Evolutionary conservation across 2,888 invertebrate genomes (phyloP).

Genomic region (Eurytoma adleriae): DNA sequence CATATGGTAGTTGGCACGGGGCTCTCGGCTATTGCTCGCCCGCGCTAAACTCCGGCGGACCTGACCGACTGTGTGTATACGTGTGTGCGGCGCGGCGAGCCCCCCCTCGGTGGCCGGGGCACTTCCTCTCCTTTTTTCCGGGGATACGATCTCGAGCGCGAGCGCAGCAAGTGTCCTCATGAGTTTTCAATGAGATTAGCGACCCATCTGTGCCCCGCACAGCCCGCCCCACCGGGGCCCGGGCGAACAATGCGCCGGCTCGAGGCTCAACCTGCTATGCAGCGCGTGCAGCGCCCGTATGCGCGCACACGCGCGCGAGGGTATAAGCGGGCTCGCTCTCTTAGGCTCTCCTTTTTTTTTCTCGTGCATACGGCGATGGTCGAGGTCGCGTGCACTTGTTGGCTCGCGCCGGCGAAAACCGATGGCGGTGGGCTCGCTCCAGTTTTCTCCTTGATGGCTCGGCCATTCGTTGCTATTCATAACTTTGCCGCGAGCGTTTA

Average conservation of each 20-base stretch:
- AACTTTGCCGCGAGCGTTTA: constrained; percentile 34
- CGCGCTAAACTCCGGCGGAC: not conserved
- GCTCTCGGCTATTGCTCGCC: constrained; percentile 63
- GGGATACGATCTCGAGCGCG: constrained; percentile 19
- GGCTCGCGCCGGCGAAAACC: not conserved
- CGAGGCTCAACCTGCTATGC: constrained; percentile 44
- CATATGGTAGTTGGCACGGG: constrained; percentile 75
- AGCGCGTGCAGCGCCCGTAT: constrained; percentile 10
- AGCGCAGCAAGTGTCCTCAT: constrained; percentile 73
- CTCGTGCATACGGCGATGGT: not conserved
- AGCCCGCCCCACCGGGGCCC: not conserved
- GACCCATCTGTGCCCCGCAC: constrained; percentile 74
- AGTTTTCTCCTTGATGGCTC: constrained; percentile 30
- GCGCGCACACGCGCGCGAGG: not conserved
- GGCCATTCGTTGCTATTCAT: constrained; percentile 48
- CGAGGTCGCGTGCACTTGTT: constrained; percentile 31
- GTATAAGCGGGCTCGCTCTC: not conserved
- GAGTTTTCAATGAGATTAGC: constrained; percentile 77
- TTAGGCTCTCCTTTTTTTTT: too few relatives aligned
- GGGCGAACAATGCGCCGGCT: constrained; percentile 24
- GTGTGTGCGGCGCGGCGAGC: not conserved
- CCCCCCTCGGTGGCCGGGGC: constrained; percentile 21
- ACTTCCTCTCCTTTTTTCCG: constrained; percentile 47
- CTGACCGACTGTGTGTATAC: constrained; percentile 27
- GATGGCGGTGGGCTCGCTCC: not conserved